Evolutionary conservation across 1,140 invertebrate species (phyloP), one percentile per base, ranked within the genome.

Genomic region (Calephelis nemesis): DNA sequence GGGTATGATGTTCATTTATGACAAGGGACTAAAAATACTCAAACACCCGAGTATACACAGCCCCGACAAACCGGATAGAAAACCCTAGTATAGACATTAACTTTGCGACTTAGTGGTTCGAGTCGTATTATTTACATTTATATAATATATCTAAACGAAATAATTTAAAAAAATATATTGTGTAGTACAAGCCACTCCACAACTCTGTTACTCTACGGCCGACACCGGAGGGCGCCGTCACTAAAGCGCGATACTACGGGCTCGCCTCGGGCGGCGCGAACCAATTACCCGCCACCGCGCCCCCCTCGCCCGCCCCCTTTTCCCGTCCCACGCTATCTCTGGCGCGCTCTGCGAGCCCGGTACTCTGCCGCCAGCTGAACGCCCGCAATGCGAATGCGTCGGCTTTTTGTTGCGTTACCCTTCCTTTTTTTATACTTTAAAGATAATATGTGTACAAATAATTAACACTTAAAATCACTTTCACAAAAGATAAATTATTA

Each of bases 201-300:
- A 9, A 40, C 19, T 69, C 30, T 68, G 49, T 42, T 66, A 71
- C 52, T 75, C 74, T 78, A 74, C 75, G 79, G 77, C 75, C 84
- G 83, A 85, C 85, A 87, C 84, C 85, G 87, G 84, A 85, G 87
- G 87, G 87, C 84, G 87, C 85, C 89, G 91, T 93, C 92, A 92
- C 93, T 93, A 93, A 93, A 93, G 92, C 89, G 90, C 91, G 90
- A 90, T 92, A 91, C 88, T 92, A 88, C 90, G 84, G 91, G 91
- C 92, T 93, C 91, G 93, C 83, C 82, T 88, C 85, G 82, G 88
- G 87, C 90, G 88, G 87, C 82, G 84, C 86, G 87, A 90, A 91
- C 91, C 90, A 89, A 90, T 90, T 88, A 92, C 85, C 90, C 81
- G 82, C 78, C 84, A 82, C 78, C 84, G 83, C 83, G 83, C 81